Base-by-base conservation (phyloP, 2,888 invertebrate genomes). In the Drosophila kokeensis region DNA sequence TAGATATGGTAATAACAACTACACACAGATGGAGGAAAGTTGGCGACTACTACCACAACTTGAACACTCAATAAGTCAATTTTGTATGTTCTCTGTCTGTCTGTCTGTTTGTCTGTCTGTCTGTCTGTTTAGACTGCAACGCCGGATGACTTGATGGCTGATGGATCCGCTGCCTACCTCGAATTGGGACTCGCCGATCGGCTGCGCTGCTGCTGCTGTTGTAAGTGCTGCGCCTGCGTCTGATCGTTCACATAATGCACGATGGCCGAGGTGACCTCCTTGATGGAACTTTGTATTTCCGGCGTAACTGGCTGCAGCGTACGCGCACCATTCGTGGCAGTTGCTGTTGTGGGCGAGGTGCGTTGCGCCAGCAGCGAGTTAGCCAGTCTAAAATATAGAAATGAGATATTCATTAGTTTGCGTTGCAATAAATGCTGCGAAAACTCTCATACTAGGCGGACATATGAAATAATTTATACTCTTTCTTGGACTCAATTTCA, bases 231-330 rank as follows among this genome's bases (percentile, higher is more conserved):
- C 94, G 94, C 69, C 72, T 74, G 72, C 95, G 95, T 92, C 94
- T 95, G 86, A 95, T 96, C 96, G 76, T 96, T 96, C 73, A 98
- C 97, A 94, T 97, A 98, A 93, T 98, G 97, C 64, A 97, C 98
- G 87, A 98, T 98, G 55, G 98, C 98, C 83, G 97, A 97, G 77
- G 98, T 98, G 81, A 98, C 98, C 93, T 97, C 97, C 93, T 97
- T 97, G 92, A 98, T 98, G 68, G 97, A 97, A 76, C 97, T 95
- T 92, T 96, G 96, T 74, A 97, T 97, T 92, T 96, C 96, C 71
- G 94, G 94, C 78, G 94, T 94, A 38, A 92, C 93, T 6, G 92
- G 89, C 62, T 87, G 83, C 66, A 90, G 64, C 71, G 89, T 6
- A 13, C 72, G 73, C 32, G 71, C 58, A 6, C 76, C 82, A 63